Conservation (phyloP, 2,113 vertebrate species). For the Ciconia boyciana region DNA sequence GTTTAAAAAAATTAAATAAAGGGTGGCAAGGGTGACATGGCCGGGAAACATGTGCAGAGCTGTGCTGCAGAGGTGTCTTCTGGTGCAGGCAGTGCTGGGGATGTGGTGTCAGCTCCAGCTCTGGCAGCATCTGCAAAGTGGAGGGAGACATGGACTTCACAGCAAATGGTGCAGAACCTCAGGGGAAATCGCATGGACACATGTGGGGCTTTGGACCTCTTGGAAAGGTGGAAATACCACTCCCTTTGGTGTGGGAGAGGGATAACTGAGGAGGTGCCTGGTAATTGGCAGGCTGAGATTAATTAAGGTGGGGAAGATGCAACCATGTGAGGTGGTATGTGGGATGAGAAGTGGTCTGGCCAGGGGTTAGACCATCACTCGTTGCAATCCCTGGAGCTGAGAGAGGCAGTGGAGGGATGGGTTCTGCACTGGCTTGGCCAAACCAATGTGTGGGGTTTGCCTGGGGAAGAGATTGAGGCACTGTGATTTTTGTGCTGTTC, state of each 20-base stretch:
- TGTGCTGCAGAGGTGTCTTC: background rate
- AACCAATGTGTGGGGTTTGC: background rate
- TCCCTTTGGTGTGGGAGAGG: background rate
- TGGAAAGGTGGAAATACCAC: background rate
- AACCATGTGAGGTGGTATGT: background rate
- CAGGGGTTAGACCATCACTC: background rate
- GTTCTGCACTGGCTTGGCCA: background rate
- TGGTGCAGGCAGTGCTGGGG: background rate
- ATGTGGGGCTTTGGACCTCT: rapidly evolving
- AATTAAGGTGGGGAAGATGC: background rate
- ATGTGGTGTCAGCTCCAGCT: background rate
- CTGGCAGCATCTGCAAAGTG: background rate
- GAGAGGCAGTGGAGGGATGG: background rate
- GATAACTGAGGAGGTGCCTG: background rate
- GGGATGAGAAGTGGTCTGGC: background rate
- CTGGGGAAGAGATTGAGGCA: too few species aligned
- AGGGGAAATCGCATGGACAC: rapidly evolving
- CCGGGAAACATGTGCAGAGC: background rate
- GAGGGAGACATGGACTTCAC: background rate
- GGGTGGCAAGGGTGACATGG: background rate
- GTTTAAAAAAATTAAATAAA: background rate
- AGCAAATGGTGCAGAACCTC: background rate
- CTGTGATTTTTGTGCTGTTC: rapidly evolving
- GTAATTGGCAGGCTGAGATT: background rate
- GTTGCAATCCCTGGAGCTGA: background rate